Evolutionary conservation across 2,113 vertebrate genomes (phyloP), one percentile per base, ranked within the genome.

Genomic region (Casuarius casuarius): DNA sequence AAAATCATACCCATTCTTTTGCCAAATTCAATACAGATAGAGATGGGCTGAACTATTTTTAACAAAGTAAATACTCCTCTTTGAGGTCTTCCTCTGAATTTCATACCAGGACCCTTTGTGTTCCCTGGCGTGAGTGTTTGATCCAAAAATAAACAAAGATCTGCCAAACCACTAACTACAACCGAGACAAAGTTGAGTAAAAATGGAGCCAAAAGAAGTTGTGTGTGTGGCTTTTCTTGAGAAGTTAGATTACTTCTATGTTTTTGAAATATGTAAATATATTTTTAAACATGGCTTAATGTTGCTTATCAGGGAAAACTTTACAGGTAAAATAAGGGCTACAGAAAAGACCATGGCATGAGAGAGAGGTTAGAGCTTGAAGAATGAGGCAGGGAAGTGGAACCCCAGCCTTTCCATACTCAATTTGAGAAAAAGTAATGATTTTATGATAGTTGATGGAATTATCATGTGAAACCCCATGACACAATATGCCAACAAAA

Each of bases 111-210:
- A 96, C 96, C 97, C 97, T 98, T 98, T 98, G 98, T 98, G 96
- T 97, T 98, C 94, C 86, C 96, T 97, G 96, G 96, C 3, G 7
- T 92, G 93, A 97, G 96, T 97, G 97, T 98, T 97, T 97, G 98
- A 98, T 98, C 98, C 97, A 98, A 98, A 98, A 98, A 98, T 96
- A 98, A 49, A 62, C 87, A 80, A 94, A 96, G 92, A 94, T 97
- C 80, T 96, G 97, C 97, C 98, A 98, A 98, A 98, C 98, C 98
- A 98, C 98, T 98, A 98, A 98, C 94, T 98, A 97, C 95, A 97
- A 98, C 97, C 70, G 12, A 95, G 96, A 97, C 95, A 90, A 97
- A 93, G 84, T 86, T 65, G 93, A 90, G 89, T 94, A 88, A 93
- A 18, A 86, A 94, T 61, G 86, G 93, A 98, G 97, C 97, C 96